phyloP scores from a whole-genome alignment of 1,140 invertebrate species.

The Panulirus ornatus region DNA sequence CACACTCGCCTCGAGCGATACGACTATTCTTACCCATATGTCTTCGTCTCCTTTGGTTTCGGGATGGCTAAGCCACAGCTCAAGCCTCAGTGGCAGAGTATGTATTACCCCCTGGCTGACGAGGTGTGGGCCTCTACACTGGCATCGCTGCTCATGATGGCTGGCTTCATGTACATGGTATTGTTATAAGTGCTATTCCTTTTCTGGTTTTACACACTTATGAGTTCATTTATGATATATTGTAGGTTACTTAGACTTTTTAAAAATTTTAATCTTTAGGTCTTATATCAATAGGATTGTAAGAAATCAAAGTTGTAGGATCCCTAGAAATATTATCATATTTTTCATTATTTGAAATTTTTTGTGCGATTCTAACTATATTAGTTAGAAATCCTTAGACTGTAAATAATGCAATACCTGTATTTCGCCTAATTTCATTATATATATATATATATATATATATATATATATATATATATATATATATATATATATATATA shows the following conservation, averaged over 20 bases:
- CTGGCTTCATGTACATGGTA: too few species aligned
- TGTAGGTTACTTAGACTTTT: background rate
- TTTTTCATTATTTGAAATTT: background rate
- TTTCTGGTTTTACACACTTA: too few species aligned
- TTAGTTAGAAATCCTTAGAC: too few species aligned
- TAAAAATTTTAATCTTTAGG: background rate
- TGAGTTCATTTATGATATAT: too few species aligned
- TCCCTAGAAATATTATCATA: background rate
- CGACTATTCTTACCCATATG: conserved; percentile 10
- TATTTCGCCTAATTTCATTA: background rate
- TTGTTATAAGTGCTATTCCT: too few species aligned
- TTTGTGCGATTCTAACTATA: background rate
- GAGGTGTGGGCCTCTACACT: conserved; percentile 23
- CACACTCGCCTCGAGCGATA: background rate
- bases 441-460: conserved; percentile 18
- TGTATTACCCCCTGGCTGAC: conserved; percentile 29
- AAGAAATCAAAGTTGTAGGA: background rate
- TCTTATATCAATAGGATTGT: background rate
- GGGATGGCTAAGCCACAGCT: background rate
- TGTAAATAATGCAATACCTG: too few species aligned
- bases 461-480: conserved; percentile 28
- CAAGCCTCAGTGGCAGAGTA: conserved; percentile 24
- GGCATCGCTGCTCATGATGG: background rate
- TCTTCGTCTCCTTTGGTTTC: background rate
- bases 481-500: conserved; percentile 24